phyloP scores from a whole-genome alignment of 2,113 vertebrate species.

The Periophthalmus modestus region DNA sequence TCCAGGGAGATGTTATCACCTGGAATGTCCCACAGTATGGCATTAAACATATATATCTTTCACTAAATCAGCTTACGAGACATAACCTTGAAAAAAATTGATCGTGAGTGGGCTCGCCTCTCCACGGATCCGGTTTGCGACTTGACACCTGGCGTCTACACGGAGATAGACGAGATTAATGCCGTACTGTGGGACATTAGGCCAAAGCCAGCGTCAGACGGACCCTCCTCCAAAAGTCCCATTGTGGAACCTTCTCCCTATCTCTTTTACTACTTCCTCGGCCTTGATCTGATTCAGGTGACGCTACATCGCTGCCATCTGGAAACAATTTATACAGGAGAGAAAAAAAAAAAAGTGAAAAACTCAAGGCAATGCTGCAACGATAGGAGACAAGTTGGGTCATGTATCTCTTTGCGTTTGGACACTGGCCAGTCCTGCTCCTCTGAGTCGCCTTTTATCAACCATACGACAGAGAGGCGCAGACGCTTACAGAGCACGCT shows the following conservation, averaged over 20 bases:
- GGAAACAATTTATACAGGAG: slow-evolving; percentile 39
- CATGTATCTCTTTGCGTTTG: slow-evolving; percentile 32
- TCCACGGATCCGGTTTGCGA: too few species aligned
- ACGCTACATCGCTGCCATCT: slow-evolving; percentile 59
- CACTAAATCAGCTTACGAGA: too few species aligned
- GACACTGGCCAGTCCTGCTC: slow-evolving; percentile 35
- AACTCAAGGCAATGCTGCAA: slow-evolving; percentile 19
- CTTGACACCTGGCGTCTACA: too few species aligned
- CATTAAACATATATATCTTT: too few species aligned
- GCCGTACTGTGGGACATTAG: too few species aligned
- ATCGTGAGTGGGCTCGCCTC: too few species aligned
- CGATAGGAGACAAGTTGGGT: slow-evolving; percentile 34
- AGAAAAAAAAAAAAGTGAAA: not conserved
- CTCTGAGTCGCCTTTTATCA: slow-evolving; percentile 14
- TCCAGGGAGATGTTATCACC: too few species aligned
- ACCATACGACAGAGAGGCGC: slow-evolving; percentile 12
- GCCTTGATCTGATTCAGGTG: slow-evolving; percentile 25
- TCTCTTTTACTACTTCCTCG: slow-evolving; percentile 24
- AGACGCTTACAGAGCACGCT: slow-evolving; percentile 5
- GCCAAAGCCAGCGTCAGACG: too few species aligned
- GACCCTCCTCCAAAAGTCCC: not conserved
- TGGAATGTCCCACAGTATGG: too few species aligned
- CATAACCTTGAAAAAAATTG: too few species aligned
- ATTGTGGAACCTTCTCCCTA: not conserved
- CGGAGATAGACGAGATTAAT: too few species aligned